Evolutionary conservation across 2,888 invertebrate genomes (phyloP).

Genomic region (Hyalella azteca): DNA sequence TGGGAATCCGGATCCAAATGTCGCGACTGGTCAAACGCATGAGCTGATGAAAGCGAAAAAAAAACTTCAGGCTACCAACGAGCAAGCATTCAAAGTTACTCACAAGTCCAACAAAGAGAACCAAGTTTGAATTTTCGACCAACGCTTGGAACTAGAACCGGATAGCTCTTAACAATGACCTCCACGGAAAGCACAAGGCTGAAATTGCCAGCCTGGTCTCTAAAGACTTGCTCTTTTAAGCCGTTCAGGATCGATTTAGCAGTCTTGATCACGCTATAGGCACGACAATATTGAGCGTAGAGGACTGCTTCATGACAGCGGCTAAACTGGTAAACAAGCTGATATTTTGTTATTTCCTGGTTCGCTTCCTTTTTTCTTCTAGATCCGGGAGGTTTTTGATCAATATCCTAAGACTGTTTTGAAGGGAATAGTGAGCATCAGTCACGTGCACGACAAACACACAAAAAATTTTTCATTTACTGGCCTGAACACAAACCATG

Average conservation of each 20-base stretch:
- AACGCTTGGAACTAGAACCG: not conserved
- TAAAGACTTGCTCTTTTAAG: not conserved
- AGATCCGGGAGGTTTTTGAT: no score
- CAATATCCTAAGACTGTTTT: no score
- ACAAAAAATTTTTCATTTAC: no score
- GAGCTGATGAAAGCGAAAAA: not conserved
- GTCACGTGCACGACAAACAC: no score
- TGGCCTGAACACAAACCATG: no score
- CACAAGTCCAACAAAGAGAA: slow-evolving; percentile 15
- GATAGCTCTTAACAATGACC: not conserved
- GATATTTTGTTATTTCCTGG: no score
- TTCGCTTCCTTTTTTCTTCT: no score
- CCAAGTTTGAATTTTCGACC: not conserved
- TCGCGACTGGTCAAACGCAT: not conserved
- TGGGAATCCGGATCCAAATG: not conserved
- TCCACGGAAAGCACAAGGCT: not conserved
- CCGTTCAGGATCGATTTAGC: not conserved
- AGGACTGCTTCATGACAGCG: no score
- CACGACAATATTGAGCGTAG: not conserved
- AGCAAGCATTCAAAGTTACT: slow-evolving; percentile 4
- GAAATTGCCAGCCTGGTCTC: slow-evolving; percentile 6
- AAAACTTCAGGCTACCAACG: slow-evolving; percentile 5
- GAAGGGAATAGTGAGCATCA: no score
- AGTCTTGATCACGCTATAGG: slow-evolving; percentile 4
- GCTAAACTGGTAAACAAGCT: no score